A percentile compares a stretch with the other conserved stretches of the same genome.
Evolutionary conservation across 2,113 vertebrate genomes (phyloP).

Genomic region (Hippopotamus amphibius): DNA sequence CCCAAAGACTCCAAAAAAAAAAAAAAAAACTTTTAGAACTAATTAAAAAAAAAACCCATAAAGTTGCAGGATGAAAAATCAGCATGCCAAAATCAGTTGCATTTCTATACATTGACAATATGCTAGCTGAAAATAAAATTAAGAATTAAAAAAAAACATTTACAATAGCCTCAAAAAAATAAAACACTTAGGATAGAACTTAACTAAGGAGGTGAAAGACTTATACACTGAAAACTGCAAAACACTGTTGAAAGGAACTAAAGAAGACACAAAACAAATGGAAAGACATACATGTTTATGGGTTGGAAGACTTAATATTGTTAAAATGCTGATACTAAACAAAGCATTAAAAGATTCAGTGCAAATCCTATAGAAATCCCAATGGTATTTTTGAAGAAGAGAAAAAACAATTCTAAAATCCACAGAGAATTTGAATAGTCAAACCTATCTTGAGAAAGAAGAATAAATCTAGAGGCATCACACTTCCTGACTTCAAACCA

Average conservation of each 20-base stretch:
- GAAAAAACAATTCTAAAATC: background rate
- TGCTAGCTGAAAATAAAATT: background rate
- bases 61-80: background rate
- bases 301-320: background rate
- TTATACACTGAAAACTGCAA: background rate
- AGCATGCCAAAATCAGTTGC: background rate
- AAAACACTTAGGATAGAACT: background rate
- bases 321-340: background rate
- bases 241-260: background rate
- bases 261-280: background rate
- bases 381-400: background rate
- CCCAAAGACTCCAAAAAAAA: background rate
- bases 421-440: background rate
- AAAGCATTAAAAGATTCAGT: background rate
- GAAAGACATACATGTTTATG: background rate
- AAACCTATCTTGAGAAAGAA: constrained; percentile 18
- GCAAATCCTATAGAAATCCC: background rate
- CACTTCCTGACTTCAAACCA: background rate
- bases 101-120: background rate
- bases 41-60: background rate
- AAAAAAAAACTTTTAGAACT: background rate
- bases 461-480: background rate
- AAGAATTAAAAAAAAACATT: background rate
- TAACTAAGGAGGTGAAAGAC: background rate
- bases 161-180: background rate